These are phyloP conservation scores for Patella depressa DNA, from an alignment of 2,888 invertebrate species.

Conservation along the genomic window DNA sequence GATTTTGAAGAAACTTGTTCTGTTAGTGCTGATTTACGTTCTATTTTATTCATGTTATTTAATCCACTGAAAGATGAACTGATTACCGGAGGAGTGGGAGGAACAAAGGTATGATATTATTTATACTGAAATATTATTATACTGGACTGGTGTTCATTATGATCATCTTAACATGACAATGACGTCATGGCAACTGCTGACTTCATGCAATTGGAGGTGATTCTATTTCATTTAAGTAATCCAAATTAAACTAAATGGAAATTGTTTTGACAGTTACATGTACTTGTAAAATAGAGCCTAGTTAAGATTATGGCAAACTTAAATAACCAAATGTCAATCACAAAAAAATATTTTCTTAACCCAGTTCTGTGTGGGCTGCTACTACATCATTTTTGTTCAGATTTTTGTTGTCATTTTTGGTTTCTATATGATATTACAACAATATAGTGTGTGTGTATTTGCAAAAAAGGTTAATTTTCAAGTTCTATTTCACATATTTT, in stretches of 20 bases:
- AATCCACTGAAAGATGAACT: slow-evolving; percentile 69
- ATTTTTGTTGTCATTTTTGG: no score
- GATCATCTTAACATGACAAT: background rate
- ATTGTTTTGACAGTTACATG: no score
- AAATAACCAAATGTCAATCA: no score
- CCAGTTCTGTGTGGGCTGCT: no score
- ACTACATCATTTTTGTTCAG: no score
- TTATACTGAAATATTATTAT: background rate
- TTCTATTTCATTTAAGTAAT: slow-evolving; percentile 17
- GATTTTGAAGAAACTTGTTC: slow-evolving; percentile 69
- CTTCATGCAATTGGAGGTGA: background rate
- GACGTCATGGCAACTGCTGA: background rate
- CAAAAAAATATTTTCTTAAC: no score
- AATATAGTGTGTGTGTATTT: no score
- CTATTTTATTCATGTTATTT: slow-evolving; percentile 68
- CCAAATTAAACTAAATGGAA: background rate
- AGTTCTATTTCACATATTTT: background rate
- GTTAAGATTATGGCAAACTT: no score
- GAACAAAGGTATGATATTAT: slow-evolving; percentile 59
- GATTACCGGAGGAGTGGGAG: slow-evolving; percentile 69
- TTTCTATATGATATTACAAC: no score
- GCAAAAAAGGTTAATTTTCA: no score
- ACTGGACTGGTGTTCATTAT: background rate
- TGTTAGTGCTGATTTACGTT: slow-evolving; percentile 65
- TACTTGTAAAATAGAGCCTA: no score